A percentile compares a stretch with the other conserved stretches of the same genome.
phyloP scores from a whole-genome alignment of 2,113 vertebrate species.

The Procavia capensis region DNA sequence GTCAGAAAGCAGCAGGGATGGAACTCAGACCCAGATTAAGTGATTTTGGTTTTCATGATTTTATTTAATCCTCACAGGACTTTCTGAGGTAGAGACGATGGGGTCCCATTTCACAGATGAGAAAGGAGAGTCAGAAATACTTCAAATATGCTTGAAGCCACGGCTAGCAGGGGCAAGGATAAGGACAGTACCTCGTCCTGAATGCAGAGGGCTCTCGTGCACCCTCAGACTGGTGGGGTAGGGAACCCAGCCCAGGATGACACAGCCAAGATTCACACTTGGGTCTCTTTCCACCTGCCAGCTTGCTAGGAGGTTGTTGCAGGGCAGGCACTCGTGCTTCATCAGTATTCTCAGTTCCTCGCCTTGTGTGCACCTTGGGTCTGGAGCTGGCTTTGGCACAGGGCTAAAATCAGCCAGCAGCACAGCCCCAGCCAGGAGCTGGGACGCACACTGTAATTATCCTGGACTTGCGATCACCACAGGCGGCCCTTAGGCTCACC shows the following conservation, averaged over 20 bases:
- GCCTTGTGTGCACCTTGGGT: neutral
- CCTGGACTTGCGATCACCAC: constrained; percentile 42
- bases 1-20: no score
- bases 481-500: constrained; percentile 38
- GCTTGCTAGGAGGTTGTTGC: accelerated
- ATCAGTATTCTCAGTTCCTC: neutral
- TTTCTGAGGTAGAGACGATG: neutral
- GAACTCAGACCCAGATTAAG: no score
- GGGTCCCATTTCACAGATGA: neutral
- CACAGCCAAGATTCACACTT: neutral
- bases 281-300: neutral
- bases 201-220: neutral
- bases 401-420: constrained; percentile 66
- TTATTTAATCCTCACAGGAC: neutral
- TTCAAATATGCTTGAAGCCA: neutral
- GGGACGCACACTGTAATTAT: neutral
- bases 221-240: neutral
- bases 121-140: neutral
- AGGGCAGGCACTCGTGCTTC: neutral
- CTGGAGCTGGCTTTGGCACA: constrained; percentile 28
- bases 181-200: neutral
- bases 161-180: neutral
- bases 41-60: neutral
- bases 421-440: neutral
- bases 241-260: neutral